Conservation (phyloP, 2,888 invertebrate species). For the Punctoribates punctum region DNA sequence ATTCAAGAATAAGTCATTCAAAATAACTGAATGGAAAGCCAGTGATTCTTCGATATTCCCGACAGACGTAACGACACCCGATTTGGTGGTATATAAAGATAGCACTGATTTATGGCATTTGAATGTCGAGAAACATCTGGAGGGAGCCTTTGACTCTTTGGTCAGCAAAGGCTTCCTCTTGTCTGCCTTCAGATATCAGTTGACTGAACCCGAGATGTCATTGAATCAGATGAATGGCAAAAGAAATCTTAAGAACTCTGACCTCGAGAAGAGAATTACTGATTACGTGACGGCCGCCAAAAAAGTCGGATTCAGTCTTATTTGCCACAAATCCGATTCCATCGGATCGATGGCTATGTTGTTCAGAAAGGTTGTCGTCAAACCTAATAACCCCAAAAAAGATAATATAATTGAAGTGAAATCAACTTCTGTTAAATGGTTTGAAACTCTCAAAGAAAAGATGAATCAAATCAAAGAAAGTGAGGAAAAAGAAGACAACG, state of each 20-base stretch:
- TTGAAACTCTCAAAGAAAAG: constrained; percentile 66
- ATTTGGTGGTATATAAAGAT: constrained; percentile 14
- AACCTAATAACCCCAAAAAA: not conserved
- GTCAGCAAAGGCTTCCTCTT: not conserved
- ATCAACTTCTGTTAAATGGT: constrained; percentile 56
- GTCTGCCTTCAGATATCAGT: constrained; percentile 4
- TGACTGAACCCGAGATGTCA: constrained; percentile 10
- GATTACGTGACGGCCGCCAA: not conserved
- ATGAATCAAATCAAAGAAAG: constrained; percentile 95
- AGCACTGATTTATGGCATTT: not conserved
- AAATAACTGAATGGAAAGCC: constrained; percentile 33
- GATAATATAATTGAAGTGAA: constrained; percentile 65
- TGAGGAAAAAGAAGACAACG: constrained; percentile 74
- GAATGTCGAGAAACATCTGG: not conserved
- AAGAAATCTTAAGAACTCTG: not conserved
- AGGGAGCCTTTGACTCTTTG: not conserved
- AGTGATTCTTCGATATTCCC: constrained; percentile 54
- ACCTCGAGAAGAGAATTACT: not conserved
- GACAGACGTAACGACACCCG: constrained; percentile 8
- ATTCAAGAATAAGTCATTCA: not conserved
- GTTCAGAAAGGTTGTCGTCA: not conserved
- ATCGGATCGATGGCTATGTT: constrained; percentile 23
- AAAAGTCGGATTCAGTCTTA: not conserved
- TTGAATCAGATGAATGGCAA: constrained; percentile 4
- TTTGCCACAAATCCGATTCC: not conserved